Conservation (phyloP, 2,113 vertebrate species). For the Melanocharis versteri region DNA sequence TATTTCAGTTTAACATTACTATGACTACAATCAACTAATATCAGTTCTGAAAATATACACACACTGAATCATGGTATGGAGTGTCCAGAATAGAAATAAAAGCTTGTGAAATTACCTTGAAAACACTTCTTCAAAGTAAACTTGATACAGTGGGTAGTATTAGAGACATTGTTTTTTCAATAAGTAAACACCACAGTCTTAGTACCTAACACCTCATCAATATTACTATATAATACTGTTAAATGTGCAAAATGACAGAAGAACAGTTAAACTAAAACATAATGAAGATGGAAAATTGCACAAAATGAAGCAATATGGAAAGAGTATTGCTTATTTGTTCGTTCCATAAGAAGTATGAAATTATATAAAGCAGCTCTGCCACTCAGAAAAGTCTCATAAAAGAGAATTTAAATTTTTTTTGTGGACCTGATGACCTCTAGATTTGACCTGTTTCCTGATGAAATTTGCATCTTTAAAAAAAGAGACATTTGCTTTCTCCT, state of each 20-base stretch:
- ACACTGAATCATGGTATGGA: neutral
- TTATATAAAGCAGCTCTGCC: neutral
- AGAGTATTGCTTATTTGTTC: constrained; percentile 20
- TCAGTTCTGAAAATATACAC: neutral
- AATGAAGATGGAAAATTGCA: neutral
- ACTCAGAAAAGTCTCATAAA: neutral
- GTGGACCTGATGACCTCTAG: neutral
- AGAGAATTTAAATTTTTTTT: neutral
- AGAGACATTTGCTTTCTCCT: neutral
- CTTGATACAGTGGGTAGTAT: constrained; percentile 5
- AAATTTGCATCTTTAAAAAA: neutral
- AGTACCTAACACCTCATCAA: constrained; percentile 37
- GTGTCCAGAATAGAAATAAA: neutral
- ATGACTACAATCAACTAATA: constrained; percentile 1
- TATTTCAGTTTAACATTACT: constrained; percentile 45
- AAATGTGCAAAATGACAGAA: constrained; percentile 17
- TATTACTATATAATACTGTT: neutral
- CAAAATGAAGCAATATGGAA: constrained; percentile 1
- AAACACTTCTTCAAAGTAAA: constrained; percentile 49
- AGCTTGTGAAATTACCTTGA: constrained; percentile 26
- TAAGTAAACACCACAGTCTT: constrained; percentile 16
- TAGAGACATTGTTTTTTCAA: constrained; percentile 12
- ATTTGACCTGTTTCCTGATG: neutral
- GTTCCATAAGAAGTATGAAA: neutral
- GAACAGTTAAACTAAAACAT: constrained; percentile 2